Conservation (phyloP, 2,797 vertebrate species). For the Malacoraja senta region DNA sequence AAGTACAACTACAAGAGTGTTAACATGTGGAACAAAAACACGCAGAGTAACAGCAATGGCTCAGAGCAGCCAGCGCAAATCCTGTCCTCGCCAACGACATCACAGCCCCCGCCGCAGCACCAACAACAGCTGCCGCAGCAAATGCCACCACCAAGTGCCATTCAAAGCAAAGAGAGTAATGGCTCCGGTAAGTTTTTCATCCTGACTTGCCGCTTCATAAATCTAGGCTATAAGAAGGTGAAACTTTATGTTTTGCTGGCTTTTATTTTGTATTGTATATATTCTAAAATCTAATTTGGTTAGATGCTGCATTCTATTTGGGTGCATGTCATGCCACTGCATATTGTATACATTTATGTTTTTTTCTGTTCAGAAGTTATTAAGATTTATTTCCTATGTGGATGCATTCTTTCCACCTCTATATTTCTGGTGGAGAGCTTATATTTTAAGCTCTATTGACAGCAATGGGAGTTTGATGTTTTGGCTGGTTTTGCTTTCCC, state of each 20-base stretch:
- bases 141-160: conserved; percentile 56
- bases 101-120: conserved; percentile 47
- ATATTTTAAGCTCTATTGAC: background rate
- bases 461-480: background rate
- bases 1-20: conserved; percentile 77
- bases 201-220: background rate
- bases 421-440: background rate
- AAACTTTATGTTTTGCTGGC: background rate
- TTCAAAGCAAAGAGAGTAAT: conserved; percentile 62
- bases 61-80: conserved; percentile 72
- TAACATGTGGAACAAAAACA: conserved; percentile 89
- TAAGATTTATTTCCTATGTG: background rate
- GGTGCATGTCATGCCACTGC: background rate
- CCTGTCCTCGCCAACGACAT: conserved; percentile 54
- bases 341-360: too few relatives aligned
- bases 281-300: background rate
- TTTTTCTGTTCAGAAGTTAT: background rate
- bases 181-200: conserved; percentile 60
- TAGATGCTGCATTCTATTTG: background rate
- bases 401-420: background rate
- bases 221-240: background rate
- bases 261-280: background rate
- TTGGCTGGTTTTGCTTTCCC: background rate
- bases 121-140: conserved; percentile 53
- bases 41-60: conserved; percentile 56